Evolutionary conservation across 1,140 invertebrate species (phyloP).

Genomic region (Diachasmimorpha longicaudata): DNA sequence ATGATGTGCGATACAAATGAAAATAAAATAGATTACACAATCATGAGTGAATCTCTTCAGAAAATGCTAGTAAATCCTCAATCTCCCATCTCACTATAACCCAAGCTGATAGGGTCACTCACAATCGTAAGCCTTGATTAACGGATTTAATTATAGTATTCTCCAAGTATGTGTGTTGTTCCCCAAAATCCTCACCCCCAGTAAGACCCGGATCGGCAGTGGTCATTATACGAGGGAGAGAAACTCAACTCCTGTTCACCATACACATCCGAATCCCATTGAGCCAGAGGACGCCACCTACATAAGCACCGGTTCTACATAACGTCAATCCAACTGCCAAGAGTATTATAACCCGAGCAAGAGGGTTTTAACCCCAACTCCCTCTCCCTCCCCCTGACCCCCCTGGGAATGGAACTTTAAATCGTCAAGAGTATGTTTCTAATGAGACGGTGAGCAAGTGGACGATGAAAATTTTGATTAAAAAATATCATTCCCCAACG

Average conservation of each 20-base stretch:
- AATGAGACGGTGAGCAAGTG: neutral
- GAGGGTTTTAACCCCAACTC: conserved; percentile 10
- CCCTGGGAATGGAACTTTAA: conserved; percentile 44
- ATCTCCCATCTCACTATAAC: conserved; percentile 61
- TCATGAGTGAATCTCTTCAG: conserved; percentile 14
- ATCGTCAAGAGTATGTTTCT: neutral
- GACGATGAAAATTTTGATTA: conserved; percentile 40
- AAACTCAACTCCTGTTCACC: conserved; percentile 41
- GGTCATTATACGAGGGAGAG: conserved; percentile 43
- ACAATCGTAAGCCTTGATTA: conserved; percentile 53
- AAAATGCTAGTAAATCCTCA: conserved; percentile 48
- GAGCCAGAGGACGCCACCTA: neutral
- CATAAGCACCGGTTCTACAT: neutral
- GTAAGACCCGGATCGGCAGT: conserved; percentile 37
- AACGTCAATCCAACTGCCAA: conserved; percentile 15
- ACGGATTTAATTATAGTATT: conserved; percentile 58
- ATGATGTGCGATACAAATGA: too few species aligned
- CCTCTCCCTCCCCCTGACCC: too few species aligned
- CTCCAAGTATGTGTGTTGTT: conserved; percentile 25
- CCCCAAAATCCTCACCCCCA: conserved; percentile 24
- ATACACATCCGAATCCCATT: conserved; percentile 19
- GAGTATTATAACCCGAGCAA: conserved; percentile 26
- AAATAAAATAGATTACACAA: conserved; percentile 32
- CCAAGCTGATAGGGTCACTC: conserved; percentile 60
- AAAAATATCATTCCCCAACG: conserved; percentile 38